Percentiles rank a stretch among this genome's conserved stretches.
phyloP scores from a whole-genome alignment of 2,113 vertebrate species.

The Alexandromys fortis region DNA sequence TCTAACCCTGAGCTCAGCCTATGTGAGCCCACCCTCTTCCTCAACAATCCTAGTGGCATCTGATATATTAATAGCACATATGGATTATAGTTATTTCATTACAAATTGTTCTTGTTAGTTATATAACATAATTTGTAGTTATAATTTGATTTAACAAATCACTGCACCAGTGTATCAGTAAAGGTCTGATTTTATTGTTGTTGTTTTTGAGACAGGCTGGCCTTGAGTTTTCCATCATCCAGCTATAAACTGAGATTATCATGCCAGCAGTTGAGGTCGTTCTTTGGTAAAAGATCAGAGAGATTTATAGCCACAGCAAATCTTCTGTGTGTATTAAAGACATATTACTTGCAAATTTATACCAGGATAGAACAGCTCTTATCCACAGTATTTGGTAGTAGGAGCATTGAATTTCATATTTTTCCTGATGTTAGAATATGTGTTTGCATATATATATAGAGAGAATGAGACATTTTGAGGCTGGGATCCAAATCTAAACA shows the following conservation, averaged over 20 bases:
- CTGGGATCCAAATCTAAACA: neutral
- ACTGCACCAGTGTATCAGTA: neutral
- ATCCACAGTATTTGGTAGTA: neutral
- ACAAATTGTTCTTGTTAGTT: neutral
- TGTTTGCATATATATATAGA: neutral
- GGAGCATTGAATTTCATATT: neutral
- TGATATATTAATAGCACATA: neutral
- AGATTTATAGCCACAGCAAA: conserved; percentile 21
- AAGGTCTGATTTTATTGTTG: neutral
- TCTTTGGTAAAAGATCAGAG: conserved; percentile 44
- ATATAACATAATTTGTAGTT: neutral
- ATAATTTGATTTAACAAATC: neutral
- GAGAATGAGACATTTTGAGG: neutral
- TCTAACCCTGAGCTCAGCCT: neutral
- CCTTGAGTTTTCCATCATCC: neutral
- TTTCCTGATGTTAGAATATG: neutral
- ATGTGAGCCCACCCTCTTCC: neutral
- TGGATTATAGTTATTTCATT: conserved; percentile 12
- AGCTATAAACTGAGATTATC: neutral
- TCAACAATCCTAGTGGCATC: neutral
- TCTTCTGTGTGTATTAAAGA: neutral
- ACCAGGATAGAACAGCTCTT: neutral
- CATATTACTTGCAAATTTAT: neutral
- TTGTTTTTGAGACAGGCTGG: neutral
- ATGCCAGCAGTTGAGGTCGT: neutral